Evolutionary conservation across 2,888 invertebrate species (phyloP), one percentile per base, ranked within the genome.

Genomic region (Crepidodera aurea): DNA sequence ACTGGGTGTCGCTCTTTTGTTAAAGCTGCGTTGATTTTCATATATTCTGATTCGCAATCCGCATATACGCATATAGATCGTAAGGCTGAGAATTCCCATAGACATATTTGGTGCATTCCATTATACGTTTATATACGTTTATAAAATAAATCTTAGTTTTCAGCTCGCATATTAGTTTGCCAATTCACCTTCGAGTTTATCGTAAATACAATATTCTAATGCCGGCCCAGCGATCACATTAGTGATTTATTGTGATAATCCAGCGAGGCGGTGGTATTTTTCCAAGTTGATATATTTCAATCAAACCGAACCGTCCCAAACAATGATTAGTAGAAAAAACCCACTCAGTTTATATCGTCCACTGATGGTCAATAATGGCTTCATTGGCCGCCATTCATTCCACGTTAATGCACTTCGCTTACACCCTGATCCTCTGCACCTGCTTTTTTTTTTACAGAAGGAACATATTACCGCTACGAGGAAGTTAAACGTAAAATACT

Each of bases 241-340:
- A 76, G 76, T 76, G 77, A 77, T 77, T 78, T 76, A 77, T 78
- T 74, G 77, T 73, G 76, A 76, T 76, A 76, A 77, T 74, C 75
- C 72, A 71, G 68, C 74, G 72, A 72, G 70, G 72, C 73, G 70
- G 72, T 70, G 68, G 71, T 74, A 75, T 76, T 77, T 76, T 77
- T 74, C 75, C 71, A 72, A 73, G 74, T 76, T 77, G 76, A 77
- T 78, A 79, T 78, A 77, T 79, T 79, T 79, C 79, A 79, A 79
- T 79, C 78, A 79, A 77, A 76, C 74, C 73, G 71, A 71, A 72
- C 77, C 74, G 76, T 77, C 75, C 76, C 78, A 77, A 77, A 79
- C 79, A 79, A 79, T 79, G 79, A 79, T 78, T 78, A 74, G 77
- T 74, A 74, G 74, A 73, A 78, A 77, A 78, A 77, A 73, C 69